These are phyloP conservation scores for Enteromius fasciolatus DNA, from an alignment of 2,797 vertebrate species.

Conservation along the genomic window DNA sequence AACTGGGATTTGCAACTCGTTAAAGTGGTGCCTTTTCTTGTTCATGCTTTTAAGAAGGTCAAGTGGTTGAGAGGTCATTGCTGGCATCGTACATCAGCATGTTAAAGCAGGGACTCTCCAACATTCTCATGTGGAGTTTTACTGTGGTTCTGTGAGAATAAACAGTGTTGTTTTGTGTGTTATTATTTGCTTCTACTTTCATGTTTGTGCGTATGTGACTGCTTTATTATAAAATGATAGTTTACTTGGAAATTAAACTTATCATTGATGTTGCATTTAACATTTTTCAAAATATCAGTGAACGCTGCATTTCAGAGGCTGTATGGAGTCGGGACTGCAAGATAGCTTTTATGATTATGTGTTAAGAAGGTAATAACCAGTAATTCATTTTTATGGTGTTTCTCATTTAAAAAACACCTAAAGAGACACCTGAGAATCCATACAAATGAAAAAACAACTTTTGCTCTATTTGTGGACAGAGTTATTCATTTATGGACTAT, in stretches of 20 bases:
- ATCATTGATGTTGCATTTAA: neutral
- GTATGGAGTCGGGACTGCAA: neutral
- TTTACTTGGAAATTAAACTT: neutral
- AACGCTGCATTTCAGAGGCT: neutral
- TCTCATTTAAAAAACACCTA: neutral
- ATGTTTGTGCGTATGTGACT: neutral
- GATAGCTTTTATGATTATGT: no score
- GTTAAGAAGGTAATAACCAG: no score
- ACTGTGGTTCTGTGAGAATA: conserved; percentile 37
- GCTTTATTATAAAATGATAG: neutral
- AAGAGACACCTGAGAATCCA: conserved; percentile 19
- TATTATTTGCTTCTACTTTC: conserved; percentile 3
- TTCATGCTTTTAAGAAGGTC: neutral
- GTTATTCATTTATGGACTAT: neutral
- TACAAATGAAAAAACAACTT: conserved; percentile 5
- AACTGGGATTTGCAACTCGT: neutral
- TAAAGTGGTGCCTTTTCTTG: conserved; percentile 21
- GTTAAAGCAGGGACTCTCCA: conserved; percentile 3
- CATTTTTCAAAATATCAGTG: neutral
- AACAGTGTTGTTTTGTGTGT: conserved; percentile 24
- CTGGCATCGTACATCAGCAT: conserved; percentile 13
- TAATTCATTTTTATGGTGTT: no score
- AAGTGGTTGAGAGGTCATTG: neutral
- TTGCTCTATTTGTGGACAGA: conserved; percentile 16
- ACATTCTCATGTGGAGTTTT: conserved; percentile 7